Evolutionary conservation across 2,888 invertebrate genomes (phyloP).

Genomic region (Germaria angustata): DNA sequence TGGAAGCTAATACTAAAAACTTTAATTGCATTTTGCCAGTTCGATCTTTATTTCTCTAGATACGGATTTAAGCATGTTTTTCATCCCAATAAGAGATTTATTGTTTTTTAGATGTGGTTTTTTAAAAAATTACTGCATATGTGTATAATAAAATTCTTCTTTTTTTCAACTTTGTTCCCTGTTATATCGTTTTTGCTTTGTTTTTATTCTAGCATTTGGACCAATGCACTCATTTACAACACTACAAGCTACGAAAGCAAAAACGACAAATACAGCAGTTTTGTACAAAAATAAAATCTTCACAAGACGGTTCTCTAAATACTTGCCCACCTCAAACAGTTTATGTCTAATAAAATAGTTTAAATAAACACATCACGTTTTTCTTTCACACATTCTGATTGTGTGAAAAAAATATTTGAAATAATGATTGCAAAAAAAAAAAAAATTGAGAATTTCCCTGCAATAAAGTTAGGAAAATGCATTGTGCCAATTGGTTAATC

Average conservation of each 20-base stretch:
- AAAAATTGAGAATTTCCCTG: too few species aligned
- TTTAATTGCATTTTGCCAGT: too few species aligned
- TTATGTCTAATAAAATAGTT: conserved; percentile 16
- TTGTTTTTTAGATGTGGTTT: too few species aligned
- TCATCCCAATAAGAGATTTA: too few species aligned
- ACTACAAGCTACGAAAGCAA: background rate
- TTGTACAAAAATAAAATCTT: background rate
- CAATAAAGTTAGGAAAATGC: background rate
- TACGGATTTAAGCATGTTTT: too few species aligned
- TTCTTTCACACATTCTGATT: background rate
- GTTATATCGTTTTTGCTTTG: background rate
- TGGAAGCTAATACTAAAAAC: too few species aligned
- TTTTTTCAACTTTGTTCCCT: too few species aligned
- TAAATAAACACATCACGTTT: conserved; percentile 45
- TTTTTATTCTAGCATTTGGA: background rate
- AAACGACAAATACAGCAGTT: background rate
- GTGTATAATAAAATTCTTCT: too few species aligned
- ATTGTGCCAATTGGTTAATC: too few species aligned
- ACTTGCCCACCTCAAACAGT: background rate
- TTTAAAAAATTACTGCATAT: too few species aligned
- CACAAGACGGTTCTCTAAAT: conserved; percentile 26
- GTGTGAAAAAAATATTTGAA: background rate
- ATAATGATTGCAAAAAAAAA: background rate
- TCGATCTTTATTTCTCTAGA: too few species aligned
- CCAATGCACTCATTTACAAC: background rate